Evolutionary conservation across 2,113 vertebrate genomes (phyloP).

Genomic region (Apteryx mantelli): DNA sequence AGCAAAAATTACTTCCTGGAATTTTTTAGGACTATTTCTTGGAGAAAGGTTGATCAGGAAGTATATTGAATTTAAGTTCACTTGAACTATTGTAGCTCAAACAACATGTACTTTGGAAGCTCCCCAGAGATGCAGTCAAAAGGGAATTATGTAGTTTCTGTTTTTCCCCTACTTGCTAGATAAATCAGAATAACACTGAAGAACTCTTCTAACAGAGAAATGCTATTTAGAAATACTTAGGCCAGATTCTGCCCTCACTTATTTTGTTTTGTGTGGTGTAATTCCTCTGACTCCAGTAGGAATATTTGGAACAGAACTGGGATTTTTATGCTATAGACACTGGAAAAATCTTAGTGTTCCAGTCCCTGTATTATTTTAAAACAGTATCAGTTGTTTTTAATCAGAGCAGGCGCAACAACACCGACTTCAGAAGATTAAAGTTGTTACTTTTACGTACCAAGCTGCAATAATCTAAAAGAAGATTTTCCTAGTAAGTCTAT

Average conservation of each 20-base stretch:
- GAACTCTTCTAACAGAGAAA: neutral
- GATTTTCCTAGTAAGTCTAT: neutral
- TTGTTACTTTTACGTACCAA: neutral
- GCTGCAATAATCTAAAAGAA: neutral
- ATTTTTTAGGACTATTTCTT: neutral
- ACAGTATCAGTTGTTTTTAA: neutral
- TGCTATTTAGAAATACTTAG: neutral
- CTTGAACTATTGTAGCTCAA: neutral
- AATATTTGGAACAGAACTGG: neutral
- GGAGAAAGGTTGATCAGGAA: neutral
- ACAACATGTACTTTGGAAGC: neutral
- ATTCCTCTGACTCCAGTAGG: neutral
- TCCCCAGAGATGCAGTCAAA: neutral
- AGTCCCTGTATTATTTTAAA: neutral
- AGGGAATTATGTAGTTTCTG: neutral
- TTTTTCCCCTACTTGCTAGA: rapidly evolving
- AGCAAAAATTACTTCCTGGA: neutral
- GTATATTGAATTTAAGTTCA: neutral
- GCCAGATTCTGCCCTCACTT: neutral
- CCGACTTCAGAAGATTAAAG: neutral
- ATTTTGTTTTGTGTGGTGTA: neutral
- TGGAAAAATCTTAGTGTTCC: neutral
- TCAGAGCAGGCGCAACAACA: neutral
- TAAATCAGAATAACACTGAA: neutral
- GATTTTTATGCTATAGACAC: neutral